Base-by-base conservation (phyloP, 2,113 vertebrate species). In the Grallaria varia region DNA sequence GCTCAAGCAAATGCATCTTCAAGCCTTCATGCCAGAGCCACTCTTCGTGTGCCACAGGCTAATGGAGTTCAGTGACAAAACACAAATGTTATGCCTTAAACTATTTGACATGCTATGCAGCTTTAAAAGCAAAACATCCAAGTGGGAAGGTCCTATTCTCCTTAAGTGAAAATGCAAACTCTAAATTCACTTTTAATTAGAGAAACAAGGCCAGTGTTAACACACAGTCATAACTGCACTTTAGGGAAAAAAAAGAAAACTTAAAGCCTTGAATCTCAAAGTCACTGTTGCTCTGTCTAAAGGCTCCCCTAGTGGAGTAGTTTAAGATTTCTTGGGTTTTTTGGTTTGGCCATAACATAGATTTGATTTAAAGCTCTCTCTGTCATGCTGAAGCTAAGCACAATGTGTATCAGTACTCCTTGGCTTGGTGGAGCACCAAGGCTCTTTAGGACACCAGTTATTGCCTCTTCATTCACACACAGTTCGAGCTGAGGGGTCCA, bases 11-110 rank as follows among this genome's bases (percentile, higher is more conserved):
- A 94, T 67, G 62, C 30, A 42, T 82, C 81, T 89, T 33, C 9
- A 12, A 69, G 81, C 13, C 82, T 50, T 33, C 22, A 8, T 60
- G 80, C 77, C 79, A 77, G 37, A 93, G 91, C 52, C 62, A 42
- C 69, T 79, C 49, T 63, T 45, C 30, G 66, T 42, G 50, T 58
- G 64, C 50, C 86, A 49, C 86, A 71, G 23, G 45, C 58, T 64
- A 62, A 78, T 47, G 91, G 78, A 73, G 79, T 75, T 69, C 80
- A 68, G 62, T 72, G 89, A 62, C 52, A 89, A 84, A 93, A 68
- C 53, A 8, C 0, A 2, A 83, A 11, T 22, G 44, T n/a, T 79
- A 50, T 5, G 85, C 49, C 55, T 75, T 59, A 56, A 62, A 72
- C 45, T 82, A 17, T 66, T 52, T 60, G 73, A 80, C 59, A 75